Percentiles rank a stretch among this genome's conserved stretches.
Evolutionary conservation across 2,888 invertebrate species (phyloP).

Genomic region (Drosophila histrio): DNA sequence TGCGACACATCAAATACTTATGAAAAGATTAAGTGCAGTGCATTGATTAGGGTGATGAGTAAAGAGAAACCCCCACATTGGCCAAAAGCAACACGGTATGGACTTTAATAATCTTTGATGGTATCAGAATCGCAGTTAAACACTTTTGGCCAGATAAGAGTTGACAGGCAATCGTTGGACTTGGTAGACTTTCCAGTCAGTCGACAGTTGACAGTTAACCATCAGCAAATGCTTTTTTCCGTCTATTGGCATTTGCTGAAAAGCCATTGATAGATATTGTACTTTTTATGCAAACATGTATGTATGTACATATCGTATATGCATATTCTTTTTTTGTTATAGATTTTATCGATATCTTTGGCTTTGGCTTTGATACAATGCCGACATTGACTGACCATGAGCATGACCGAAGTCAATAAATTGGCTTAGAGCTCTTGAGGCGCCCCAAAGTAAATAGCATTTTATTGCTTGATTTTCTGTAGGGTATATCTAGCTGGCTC

Average conservation of each 20-base stretch:
- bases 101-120: conserved; percentile 48
- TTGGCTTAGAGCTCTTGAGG: neutral
- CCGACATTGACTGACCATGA: neutral
- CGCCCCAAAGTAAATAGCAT: neutral
- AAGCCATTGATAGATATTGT: conserved; percentile 6
- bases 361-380: conserved; percentile 7
- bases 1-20: conserved; percentile 66
- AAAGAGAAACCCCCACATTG: neutral
- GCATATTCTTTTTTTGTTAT: neutral
- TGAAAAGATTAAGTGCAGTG: conserved; percentile 44
- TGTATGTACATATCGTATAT: neutral
- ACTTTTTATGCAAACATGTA: neutral
- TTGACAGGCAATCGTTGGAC: conserved; percentile 28
- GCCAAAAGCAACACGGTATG: neutral
- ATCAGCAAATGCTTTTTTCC: neutral
- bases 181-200: conserved; percentile 3
- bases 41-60: conserved; percentile 4
- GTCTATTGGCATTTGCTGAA: neutral
- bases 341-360: conserved; percentile 5
- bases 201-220: conserved; percentile 8
- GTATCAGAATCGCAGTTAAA: conserved; percentile 36
- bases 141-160: conserved; percentile 57
- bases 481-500: too few relatives aligned
- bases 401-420: conserved; percentile 3
- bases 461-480: neutral